A percentile compares a stretch with the other conserved stretches of the same genome.
These are phyloP conservation scores for Petrolisthes manimaculis DNA, from an alignment of 2,888 invertebrate species.

Conservation along the genomic window DNA sequence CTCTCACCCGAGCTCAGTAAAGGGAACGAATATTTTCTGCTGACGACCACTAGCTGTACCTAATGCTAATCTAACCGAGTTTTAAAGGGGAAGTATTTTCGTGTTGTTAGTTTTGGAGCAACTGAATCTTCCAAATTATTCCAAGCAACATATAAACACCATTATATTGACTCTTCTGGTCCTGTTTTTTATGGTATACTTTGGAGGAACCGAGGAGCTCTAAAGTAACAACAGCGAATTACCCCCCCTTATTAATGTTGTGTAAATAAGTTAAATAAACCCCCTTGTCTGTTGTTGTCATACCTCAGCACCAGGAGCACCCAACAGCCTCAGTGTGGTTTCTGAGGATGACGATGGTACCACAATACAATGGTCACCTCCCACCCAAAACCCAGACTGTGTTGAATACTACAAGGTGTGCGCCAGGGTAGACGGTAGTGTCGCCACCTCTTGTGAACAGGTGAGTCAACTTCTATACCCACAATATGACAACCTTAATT, in stretches of 20 bases:
- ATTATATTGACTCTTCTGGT: too few species aligned
- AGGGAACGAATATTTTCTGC: too few species aligned
- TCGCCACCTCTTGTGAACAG: not conserved
- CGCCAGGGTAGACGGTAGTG: slow-evolving; percentile 13
- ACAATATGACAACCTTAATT: not conserved
- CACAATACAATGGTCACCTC: slow-evolving; percentile 28
- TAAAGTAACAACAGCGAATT: too few species aligned
- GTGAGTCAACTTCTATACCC: slow-evolving; percentile 6
- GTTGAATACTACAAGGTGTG: slow-evolving; percentile 37
- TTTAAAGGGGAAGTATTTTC: too few species aligned
- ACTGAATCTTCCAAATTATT: too few species aligned
- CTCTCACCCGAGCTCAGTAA: too few species aligned
- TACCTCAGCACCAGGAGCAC: slow-evolving; percentile 21
- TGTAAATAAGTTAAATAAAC: not conserved
- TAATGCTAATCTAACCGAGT: too few species aligned
- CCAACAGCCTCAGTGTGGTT: slow-evolving; percentile 3
- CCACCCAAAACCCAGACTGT: slow-evolving; percentile 26
- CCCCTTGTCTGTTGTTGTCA: not conserved
- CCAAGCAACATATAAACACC: too few species aligned
- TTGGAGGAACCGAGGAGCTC: too few species aligned
- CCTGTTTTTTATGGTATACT: too few species aligned
- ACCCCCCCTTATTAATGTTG: not conserved
- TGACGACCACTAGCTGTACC: too few species aligned
- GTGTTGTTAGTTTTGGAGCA: too few species aligned
- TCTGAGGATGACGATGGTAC: not conserved